Evolutionary conservation across 2,113 vertebrate genomes (phyloP), one percentile per base, ranked within the genome.

Genomic region (Pteropus alecto): DNA sequence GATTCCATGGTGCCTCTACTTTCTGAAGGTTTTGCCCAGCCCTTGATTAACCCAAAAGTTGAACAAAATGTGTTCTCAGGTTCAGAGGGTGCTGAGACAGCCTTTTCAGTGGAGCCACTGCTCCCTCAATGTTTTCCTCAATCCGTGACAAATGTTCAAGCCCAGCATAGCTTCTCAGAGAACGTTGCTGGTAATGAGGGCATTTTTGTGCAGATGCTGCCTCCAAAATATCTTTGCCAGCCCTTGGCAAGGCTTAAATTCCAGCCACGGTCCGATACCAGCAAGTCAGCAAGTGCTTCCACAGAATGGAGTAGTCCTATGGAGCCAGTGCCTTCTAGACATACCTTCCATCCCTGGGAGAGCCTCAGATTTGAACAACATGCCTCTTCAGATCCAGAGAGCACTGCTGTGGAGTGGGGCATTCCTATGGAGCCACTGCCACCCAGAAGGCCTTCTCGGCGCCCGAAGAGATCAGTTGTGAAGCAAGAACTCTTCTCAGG

Each of bases 401-500:
- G 16, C 9, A 5, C n/a, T 60, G 35, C 68, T 7, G 3, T 15
- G 9, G 21, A 77, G 7, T n/a, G 82, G 48, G 13, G 43, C 43
- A 28, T 48, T 35, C 24, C 68, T 87, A 1, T 9, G 43, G 48
- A 70, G 2, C 61, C 28, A 1, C 8, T 46, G 51, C 30, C 33
- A 67, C 48, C 89, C 15, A 78, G 48, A 86, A 56, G 33, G 14
- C 19, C 18, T 51, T 35, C 67, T 95, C 73, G 70, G 73, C 2
- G 43, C 67, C 28, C 0, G 1, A 41, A 92, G 63, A 92, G 5
- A 26, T 16, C 70, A 30, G 16, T 1, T 6, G 86, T 48, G 46
- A 48, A 87, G 35, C 91, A 71, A 93, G 94, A 97, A 54, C 51
- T 89, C 33, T 82, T 92, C 58, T 83, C 43, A 56, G 11, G 3